Base-by-base conservation (phyloP, 2,888 invertebrate genomes). In the Dichetophora obliterata region DNA sequence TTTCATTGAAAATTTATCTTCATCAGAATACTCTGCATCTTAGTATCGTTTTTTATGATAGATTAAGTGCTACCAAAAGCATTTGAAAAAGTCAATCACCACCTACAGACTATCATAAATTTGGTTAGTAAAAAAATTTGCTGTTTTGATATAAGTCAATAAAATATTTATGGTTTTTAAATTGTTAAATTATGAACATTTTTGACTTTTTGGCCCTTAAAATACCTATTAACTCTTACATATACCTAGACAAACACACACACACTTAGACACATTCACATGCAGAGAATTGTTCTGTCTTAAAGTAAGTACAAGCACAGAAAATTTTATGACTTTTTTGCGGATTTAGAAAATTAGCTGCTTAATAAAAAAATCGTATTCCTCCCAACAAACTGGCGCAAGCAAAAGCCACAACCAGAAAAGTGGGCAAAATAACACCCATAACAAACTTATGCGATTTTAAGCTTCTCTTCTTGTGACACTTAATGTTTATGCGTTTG, bases 251-350 rank as follows among this genome's bases (percentile, higher is more conserved):
- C 22, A 31, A n/a, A n/a, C 63, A 31, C 31, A 31, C 31, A 31
- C 31, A 5, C 31, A 31, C 31, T 3, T 31, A 5, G 9, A 16
- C 34, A 14, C 22, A 5, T 27, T 19, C 3, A 16, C 24, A 37
- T 11, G 19, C 9, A 63, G 16, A 63, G 16, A 27, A 31, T 61
- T 54, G 6, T 59, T 16, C 24, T 27, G 9, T 57, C 24, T 24
- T 6, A 8, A 52, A 52, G 2, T 14, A 8, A 63, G 63, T 63
- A 4, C 34, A 14, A 9, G 22, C 16, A 4, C 1, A 65, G 14
- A 34, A 71, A 59, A 34, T 52, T 71, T 59, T 71, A 71, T n/a
- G 71, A 71, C 57, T 71, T 59, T 34, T 71, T 57, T 57, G 57
- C n/a, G 34, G 22, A 54, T 57, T 71, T 71, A 14, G 19, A 59